A percentile compares a stretch with the other conserved stretches of the same genome.
Conservation (phyloP, 2,888 invertebrate species). For the Drosophila melanosoma region DNA sequence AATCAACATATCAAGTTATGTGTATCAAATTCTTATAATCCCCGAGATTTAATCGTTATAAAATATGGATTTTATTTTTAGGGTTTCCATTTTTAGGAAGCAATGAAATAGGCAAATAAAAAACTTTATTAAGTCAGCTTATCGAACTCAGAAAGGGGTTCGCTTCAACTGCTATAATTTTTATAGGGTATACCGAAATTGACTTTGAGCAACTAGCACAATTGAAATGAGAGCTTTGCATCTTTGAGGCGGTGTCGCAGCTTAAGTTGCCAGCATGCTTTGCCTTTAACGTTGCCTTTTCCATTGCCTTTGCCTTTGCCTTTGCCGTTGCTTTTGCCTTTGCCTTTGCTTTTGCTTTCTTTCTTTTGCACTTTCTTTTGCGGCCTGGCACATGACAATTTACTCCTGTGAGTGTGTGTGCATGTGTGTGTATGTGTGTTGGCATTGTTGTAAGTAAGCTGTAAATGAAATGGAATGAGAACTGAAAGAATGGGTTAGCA, state of each 20-base stretch:
- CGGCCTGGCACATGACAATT: conserved; percentile 40
- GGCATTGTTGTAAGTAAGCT: conserved; percentile 52
- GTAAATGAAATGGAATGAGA: conserved; percentile 24
- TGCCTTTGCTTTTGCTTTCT: conserved; percentile 11
- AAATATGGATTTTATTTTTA: no score
- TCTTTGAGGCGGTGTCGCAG: conserved; percentile 46
- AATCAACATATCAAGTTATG: background rate
- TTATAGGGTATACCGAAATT: conserved; percentile 26
- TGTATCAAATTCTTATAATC: background rate
- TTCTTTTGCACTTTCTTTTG: conserved; percentile 31
- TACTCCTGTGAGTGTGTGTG: conserved; percentile 22
- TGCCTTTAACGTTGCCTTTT: conserved; percentile 3
- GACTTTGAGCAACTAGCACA: conserved; percentile 52
- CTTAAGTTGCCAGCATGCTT: conserved; percentile 19
- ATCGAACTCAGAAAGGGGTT: background rate
- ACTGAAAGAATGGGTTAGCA: conserved; percentile 19
- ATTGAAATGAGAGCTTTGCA: conserved; percentile 44
- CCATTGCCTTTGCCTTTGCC: conserved; percentile 1
- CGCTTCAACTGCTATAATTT: background rate
- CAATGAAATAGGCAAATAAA: no score
- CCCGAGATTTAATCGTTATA: background rate
- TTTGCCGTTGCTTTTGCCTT: conserved; percentile 3
- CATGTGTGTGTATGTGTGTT: conserved; percentile 22
- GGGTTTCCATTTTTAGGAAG: no score
- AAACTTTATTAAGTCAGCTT: background rate